phyloP scores from a whole-genome alignment of 2,113 vertebrate genomes.

The Benitochromis conjunctus region DNA sequence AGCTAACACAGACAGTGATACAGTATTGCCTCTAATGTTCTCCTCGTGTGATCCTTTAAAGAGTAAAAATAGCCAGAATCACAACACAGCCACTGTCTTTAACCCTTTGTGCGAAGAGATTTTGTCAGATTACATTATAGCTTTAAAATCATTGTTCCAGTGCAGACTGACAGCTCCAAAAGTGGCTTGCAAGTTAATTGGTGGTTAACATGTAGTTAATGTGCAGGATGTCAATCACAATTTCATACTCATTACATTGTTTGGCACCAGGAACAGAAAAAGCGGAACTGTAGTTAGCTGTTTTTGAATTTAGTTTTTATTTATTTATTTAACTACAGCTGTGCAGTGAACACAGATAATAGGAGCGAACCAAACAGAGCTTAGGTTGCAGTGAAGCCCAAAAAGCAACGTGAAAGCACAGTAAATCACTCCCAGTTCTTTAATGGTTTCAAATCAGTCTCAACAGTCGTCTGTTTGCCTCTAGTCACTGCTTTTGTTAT shows the following conservation, averaged over 20 bases:
- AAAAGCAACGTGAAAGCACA: not conserved
- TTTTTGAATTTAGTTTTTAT: rapidly evolving
- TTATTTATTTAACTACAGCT: not conserved
- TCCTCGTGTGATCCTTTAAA: not conserved
- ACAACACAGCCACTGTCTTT: not conserved
- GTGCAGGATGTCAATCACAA: not conserved
- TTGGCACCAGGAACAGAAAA: not conserved
- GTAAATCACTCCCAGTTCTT: not conserved
- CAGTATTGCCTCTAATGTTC: not conserved
- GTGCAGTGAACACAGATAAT: not conserved
- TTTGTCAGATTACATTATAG: not conserved
- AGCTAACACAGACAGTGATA: not conserved
- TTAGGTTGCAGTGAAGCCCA: not conserved
- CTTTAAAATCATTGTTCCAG: not conserved
- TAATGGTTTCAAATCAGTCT: not conserved
- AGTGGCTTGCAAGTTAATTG: not conserved
- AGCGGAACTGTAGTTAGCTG: not conserved
- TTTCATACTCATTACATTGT: not conserved
- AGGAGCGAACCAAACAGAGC: not conserved
- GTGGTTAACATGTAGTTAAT: not conserved
- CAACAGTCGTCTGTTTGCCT: not conserved
- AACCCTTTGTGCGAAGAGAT: not conserved
- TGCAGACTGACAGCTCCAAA: not conserved
- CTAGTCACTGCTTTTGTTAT: not conserved
- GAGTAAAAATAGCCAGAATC: not conserved